Evolutionary conservation across 1,140 invertebrate genomes (phyloP), one percentile per base, ranked within the genome.

Genomic region (Littorina saxatilis): DNA sequence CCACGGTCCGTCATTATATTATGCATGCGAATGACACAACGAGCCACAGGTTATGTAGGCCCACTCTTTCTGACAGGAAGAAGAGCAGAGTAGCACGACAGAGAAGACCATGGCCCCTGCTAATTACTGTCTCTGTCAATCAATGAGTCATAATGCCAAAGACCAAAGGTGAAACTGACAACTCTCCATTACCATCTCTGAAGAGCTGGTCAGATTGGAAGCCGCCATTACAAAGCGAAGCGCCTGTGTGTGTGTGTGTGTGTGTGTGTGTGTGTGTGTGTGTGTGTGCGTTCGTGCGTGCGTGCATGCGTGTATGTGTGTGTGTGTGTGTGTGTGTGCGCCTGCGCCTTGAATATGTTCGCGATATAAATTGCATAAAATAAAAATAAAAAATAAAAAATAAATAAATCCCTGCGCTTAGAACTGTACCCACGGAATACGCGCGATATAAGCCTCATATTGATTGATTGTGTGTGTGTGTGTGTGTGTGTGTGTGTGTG

Each of bases 221-320:
- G n/a, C n/a, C n/a, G n/a, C n/a, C n/a, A n/a, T n/a, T n/a, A n/a
- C n/a, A n/a, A n/a, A n/a, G n/a, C n/a, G n/a, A n/a, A n/a, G n/a
- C 23, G 35, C 35, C 15, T 68, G 66, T 68, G 66, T 68, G 66
- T 68, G 66, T 39, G 29, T 39, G 66, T 68, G 66, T 39, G 66
- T 39, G 37, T 39, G 27, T 68, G 66, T 68, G 66, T 9, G 37
- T 39, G n/a, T 40, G 70, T 73, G n/a, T 73, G 37, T 40, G 70
- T 73, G 70, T 73, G 35, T 2, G 70, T 73, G n/a, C n/a, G n/a
- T n/a, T n/a, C n/a, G n/a, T n/a, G n/a, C n/a, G n/a, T n/a, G n/a
- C n/a, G n/a, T n/a, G 70, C 35, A 15, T 72, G 37, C 27, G 66
- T 35, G 66, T 3, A 17, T 70, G 66, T 32, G 70, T 40, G 70